Conservation (phyloP, 2,888 invertebrate species). For the Coleophora deauratella region DNA sequence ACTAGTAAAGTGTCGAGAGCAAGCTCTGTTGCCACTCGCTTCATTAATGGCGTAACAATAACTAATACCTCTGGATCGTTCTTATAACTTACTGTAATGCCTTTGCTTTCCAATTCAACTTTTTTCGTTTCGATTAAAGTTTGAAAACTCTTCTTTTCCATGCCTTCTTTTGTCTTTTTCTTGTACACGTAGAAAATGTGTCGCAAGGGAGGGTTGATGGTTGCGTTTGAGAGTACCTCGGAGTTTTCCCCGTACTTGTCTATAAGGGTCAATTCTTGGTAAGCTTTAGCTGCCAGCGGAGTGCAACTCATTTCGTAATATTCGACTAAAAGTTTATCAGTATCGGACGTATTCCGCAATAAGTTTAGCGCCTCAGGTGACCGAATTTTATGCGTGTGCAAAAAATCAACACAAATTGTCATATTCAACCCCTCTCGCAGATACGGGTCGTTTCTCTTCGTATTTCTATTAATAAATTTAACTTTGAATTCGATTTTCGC, state of each 20-base stretch:
- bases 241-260: slow-evolving; percentile 17
- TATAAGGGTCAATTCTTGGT: slow-evolving; percentile 21
- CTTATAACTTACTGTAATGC: slow-evolving; percentile 13
- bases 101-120: slow-evolving; percentile 11
- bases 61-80: slow-evolving; percentile 16
- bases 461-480: slow-evolving; percentile 26
- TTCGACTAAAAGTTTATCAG: slow-evolving; percentile 18
- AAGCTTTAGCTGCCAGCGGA: slow-evolving; percentile 16
- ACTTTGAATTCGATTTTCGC: slow-evolving; percentile 32
- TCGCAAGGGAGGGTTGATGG: slow-evolving; percentile 18
- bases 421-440: slow-evolving; percentile 27
- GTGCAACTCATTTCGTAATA: slow-evolving; percentile 22
- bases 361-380: slow-evolving; percentile 16
- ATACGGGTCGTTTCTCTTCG: slow-evolving; percentile 24
- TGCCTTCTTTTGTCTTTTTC: slow-evolving; percentile 4
- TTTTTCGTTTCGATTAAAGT: slow-evolving; percentile 12
- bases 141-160: slow-evolving; percentile 2
- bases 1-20: slow-evolving; percentile 23
- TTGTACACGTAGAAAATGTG: slow-evolving; percentile 17
- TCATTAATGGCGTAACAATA: slow-evolving; percentile 31
- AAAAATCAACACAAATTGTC: slow-evolving; percentile 22
- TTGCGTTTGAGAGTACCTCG: slow-evolving; percentile 16
- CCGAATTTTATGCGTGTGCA: slow-evolving; percentile 25
- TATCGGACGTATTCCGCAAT: slow-evolving; percentile 20
- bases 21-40: slow-evolving; percentile 18